Evolutionary conservation across 1,140 invertebrate genomes (phyloP).

Genomic region (Platorchestia sp.): DNA sequence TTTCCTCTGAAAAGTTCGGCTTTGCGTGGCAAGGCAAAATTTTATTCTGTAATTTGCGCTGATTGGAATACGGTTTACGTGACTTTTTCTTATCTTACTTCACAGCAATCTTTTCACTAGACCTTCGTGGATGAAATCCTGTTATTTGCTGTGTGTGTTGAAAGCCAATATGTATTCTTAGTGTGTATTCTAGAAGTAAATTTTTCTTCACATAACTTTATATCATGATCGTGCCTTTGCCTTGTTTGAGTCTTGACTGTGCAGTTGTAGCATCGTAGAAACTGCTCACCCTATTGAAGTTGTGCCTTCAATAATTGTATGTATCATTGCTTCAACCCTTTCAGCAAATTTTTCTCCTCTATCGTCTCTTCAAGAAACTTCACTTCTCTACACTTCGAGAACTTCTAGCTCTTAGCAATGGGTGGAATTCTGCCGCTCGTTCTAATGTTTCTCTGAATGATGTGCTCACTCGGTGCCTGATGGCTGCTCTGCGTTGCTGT

Average conservation of each 20-base stretch:
- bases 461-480: not conserved
- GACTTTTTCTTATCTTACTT: not conserved
- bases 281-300: not conserved
- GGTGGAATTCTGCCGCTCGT: not conserved
- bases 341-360: not conserved
- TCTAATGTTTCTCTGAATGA: not conserved
- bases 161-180: not conserved
- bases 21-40: not conserved
- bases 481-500: not conserved
- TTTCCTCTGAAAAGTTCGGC: not conserved
- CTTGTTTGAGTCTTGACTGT: not conserved
- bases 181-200: not conserved
- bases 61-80: not conserved
- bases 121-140: not conserved
- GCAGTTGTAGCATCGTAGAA: not conserved
- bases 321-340: not conserved
- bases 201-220: not conserved
- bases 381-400: not conserved
- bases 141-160: not conserved
- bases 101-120: not conserved
- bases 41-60: not conserved
- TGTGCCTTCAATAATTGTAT: not conserved
- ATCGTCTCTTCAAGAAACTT: not conserved
- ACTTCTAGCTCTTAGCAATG: not conserved
- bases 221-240: not conserved